These are phyloP conservation scores for Lysiphlebus fabarum DNA, from an alignment of 1,140 invertebrate genomes.

Conservation along the genomic window DNA sequence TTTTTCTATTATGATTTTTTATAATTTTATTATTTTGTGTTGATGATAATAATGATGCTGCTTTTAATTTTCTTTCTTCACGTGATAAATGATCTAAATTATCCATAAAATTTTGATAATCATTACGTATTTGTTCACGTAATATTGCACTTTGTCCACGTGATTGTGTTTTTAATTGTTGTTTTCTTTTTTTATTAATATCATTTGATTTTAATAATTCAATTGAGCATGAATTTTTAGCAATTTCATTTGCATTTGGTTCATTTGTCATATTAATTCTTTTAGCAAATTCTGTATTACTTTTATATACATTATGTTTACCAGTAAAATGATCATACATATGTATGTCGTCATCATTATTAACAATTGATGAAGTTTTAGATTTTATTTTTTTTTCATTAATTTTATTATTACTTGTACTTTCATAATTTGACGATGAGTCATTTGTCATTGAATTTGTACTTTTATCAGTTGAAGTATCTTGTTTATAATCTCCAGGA, in stretches of 20 bases:
- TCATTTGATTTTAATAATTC: constrained; percentile 4
- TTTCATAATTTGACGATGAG: too few relatives aligned
- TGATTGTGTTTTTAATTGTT: constrained; percentile 38
- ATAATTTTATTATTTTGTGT: constrained; percentile 3
- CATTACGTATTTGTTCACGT: constrained; percentile 51
- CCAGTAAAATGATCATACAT: constrained; percentile 42
- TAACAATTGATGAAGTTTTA: too few relatives aligned
- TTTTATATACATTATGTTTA: constrained; percentile 38
- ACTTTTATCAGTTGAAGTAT: too few relatives aligned
- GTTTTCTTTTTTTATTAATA: constrained; percentile 31
- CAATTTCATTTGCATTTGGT: constrained; percentile 45
- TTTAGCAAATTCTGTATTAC: constrained; percentile 42
- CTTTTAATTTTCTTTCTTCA: constrained; percentile 45
- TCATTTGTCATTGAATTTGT: too few relatives aligned
- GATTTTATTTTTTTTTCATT: too few relatives aligned
- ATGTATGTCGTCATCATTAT: constrained; percentile 38
- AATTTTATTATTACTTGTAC: too few relatives aligned
- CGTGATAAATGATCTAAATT: constrained; percentile 42
- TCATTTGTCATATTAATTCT: constrained; percentile 37
- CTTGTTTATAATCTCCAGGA: too few relatives aligned
- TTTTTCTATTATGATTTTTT: constrained; percentile 29
- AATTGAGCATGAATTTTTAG: constrained; percentile 29
- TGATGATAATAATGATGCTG: constrained; percentile 18
- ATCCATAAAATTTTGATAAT: constrained; percentile 53
- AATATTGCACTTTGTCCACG: constrained; percentile 53